These are phyloP conservation scores for Xestobium rufovillosum DNA, from an alignment of 2,888 invertebrate species.

Conservation along the genomic window DNA sequence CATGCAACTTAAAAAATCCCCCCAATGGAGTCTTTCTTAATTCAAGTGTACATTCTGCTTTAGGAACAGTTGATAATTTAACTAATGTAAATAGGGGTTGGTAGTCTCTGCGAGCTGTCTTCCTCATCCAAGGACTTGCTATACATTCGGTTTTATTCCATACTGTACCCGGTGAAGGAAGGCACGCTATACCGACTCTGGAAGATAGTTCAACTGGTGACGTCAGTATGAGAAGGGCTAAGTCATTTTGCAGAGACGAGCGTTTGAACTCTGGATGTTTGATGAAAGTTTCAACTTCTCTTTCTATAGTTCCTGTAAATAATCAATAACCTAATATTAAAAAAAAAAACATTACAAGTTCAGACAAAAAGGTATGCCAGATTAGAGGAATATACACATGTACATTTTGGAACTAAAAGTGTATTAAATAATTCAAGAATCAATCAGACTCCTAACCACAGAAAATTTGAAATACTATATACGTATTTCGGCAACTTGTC, in stretches of 20 bases:
- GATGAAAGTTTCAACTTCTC: constrained; percentile 47
- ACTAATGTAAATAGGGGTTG: too few species aligned
- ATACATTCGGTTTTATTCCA: constrained; percentile 49
- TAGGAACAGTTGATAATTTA: constrained; percentile 57
- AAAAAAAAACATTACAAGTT: too few species aligned
- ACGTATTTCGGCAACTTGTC: too few species aligned
- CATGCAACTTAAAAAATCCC: constrained; percentile 54
- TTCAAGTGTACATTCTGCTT: constrained; percentile 35
- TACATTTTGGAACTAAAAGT: too few species aligned
- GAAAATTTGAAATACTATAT: too few species aligned
- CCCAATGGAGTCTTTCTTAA: constrained; percentile 62
- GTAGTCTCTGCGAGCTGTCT: constrained; percentile 52
- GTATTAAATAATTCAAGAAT: too few species aligned
- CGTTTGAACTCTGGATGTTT: constrained; percentile 53
- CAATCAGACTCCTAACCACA: too few species aligned
- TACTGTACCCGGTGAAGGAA: constrained; percentile 45
- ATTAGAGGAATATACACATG: too few species aligned
- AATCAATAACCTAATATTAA: too few species aligned
- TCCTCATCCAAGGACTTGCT: too few species aligned
- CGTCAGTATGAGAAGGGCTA: constrained; percentile 58
- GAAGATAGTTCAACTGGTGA: constrained; percentile 50
- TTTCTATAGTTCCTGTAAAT: constrained; percentile 49
- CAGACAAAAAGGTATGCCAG: too few species aligned
- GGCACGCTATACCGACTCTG: constrained; percentile 60
- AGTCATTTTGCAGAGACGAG: constrained; percentile 60